Conservation (phyloP, 2,888 invertebrate species). For the Cataglyphis rosenhaueri region DNA sequence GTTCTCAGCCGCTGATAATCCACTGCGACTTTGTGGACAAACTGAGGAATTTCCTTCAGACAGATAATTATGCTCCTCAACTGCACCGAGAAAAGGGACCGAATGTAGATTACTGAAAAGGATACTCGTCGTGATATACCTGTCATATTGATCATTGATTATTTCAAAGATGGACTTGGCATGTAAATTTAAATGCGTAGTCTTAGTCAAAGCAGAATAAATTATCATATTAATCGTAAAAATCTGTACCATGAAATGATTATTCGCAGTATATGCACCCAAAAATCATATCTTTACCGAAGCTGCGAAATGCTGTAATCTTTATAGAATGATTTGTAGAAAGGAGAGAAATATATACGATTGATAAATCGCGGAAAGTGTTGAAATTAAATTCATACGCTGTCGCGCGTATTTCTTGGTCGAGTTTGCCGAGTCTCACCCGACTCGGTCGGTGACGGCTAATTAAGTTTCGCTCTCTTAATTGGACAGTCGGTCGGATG, state of each 20-base stretch:
- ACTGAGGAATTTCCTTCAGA: background rate
- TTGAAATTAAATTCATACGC: slow-evolving; percentile 27
- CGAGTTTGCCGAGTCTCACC: background rate
- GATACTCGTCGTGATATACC: background rate
- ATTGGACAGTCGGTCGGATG: slow-evolving; percentile 80
- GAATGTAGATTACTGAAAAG: slow-evolving; percentile 27
- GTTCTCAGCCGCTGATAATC: slow-evolving; percentile 27
- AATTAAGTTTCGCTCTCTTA: slow-evolving; percentile 83
- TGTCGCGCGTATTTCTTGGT: slow-evolving; percentile 7
- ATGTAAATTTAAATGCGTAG: background rate
- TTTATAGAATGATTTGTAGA: background rate
- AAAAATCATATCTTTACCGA: background rate
- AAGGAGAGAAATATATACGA: background rate
- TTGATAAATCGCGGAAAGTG: slow-evolving; percentile 1
- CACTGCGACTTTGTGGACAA: slow-evolving; percentile 18
- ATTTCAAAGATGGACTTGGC: background rate
- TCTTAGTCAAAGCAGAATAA: slow-evolving; percentile 13
- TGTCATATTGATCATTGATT: background rate
- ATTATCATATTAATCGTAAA: slow-evolving; percentile 13
- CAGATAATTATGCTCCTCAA: slow-evolving; percentile 18
- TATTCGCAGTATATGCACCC: background rate
- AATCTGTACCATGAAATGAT: background rate
- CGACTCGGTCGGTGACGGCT: slow-evolving; percentile 72
- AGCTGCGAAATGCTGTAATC: background rate
- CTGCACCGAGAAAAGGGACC: background rate